Percentiles rank a stretch among this genome's conserved stretches.
Evolutionary conservation across 2,888 invertebrate genomes (phyloP).

Genomic region (Oxyscelio sp.): DNA sequence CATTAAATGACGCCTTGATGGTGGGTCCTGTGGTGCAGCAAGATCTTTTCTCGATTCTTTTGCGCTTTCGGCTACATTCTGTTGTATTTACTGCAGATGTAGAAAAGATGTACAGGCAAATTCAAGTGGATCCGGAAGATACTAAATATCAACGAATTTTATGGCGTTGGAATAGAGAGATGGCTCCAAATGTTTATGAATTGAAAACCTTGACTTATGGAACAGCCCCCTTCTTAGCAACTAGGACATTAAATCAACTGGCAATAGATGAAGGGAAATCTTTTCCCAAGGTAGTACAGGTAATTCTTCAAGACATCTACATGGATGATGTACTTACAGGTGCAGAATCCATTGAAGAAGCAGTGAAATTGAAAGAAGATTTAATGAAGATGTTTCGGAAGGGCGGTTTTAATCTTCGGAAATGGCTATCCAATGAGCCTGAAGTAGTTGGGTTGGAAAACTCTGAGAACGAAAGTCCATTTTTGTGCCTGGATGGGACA

Average conservation of each 20-base stretch:
- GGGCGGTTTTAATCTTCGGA: too few species aligned
- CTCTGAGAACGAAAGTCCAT: too few species aligned
- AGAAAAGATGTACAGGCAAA: not conserved
- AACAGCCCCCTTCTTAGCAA: constrained; percentile 7
- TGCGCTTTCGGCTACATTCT: not conserved
- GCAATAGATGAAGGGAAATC: not conserved
- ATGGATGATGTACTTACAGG: constrained; percentile 2
- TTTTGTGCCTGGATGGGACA: too few species aligned
- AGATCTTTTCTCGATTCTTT: not conserved
- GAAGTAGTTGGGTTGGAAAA: too few species aligned
- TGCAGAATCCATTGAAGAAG: not conserved
- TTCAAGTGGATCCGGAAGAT: not conserved
- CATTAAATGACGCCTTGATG: not conserved
- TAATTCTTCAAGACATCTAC: not conserved
- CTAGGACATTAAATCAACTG: not conserved
- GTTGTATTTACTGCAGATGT: not conserved
- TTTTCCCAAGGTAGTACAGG: not conserved
- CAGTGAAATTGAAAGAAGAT: not conserved
- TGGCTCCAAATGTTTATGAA: not conserved
- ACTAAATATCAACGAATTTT: constrained; percentile 6
- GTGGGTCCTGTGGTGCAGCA: not conserved
- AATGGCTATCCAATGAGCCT: too few species aligned
- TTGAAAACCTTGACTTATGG: constrained; percentile 11
- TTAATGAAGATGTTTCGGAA: too few species aligned
- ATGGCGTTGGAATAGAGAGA: not conserved